These are phyloP conservation scores for Stegostoma tigrinum DNA, from an alignment of 2,113 vertebrate species.

Conservation along the genomic window DNA sequence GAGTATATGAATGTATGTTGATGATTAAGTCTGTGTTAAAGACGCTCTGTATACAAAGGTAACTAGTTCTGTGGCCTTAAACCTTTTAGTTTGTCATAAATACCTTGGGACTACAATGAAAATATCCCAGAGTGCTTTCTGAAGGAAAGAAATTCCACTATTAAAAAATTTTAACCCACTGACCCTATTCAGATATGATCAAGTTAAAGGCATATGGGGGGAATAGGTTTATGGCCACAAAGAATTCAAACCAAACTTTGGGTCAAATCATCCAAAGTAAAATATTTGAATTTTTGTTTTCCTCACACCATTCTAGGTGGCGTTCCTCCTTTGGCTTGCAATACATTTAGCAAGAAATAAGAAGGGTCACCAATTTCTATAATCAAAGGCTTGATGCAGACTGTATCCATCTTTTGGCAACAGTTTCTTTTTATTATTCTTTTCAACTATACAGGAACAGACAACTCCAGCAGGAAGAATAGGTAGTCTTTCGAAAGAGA, in stretches of 20 bases:
- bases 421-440: not conserved
- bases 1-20: not conserved
- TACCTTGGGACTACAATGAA: not conserved
- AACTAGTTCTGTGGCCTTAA: not conserved
- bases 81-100: not conserved
- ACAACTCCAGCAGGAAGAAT: not conserved
- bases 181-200: not conserved
- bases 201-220: not conserved
- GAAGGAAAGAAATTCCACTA: not conserved
- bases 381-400: not conserved
- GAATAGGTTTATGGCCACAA: not conserved
- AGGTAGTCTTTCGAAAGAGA: not conserved
- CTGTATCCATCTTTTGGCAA: not conserved
- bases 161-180: not conserved
- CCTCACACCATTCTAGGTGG: not conserved
- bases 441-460: not conserved
- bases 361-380: not conserved
- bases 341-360: not conserved
- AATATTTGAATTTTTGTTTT: not conserved
- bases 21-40: not conserved
- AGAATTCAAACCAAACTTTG: not conserved
- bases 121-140: not conserved
- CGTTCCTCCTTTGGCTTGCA: not conserved
- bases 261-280: not conserved
- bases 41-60: not conserved